Base-by-base conservation (phyloP, 2,113 vertebrate species). In the Carettochelys insculpta region DNA sequence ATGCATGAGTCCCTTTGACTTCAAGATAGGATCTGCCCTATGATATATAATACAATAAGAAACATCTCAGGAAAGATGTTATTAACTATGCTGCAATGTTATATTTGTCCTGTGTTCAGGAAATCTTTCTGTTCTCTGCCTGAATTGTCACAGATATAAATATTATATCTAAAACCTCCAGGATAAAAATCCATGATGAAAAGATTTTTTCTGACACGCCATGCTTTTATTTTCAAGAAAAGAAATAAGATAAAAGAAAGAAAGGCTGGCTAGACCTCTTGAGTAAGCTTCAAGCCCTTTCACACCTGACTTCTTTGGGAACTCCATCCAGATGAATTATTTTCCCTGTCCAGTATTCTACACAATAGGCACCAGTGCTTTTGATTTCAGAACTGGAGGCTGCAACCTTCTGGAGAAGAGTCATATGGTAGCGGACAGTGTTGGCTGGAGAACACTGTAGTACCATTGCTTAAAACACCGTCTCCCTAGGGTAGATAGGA, bases 61-160 rank as follows among this genome's bases (percentile, higher is more conserved):
- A 90, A 94, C 4, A 38, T 85, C 76, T 51, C 78, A 54, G 58
- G 51, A 7, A 87, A 94, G 93, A 22, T 56, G 83, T 38, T 89
- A 56, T 83, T 86, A 24, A 31, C 78, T 58, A 77, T 73, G 54
- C 53, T 83, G 51, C 61, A 76, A 3, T 25, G 38, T 82, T 6
- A 5, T 19, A 38, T 86, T 93, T 93, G 78, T 73, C 79, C 22
- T 86, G 53, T 78, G 53, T 77, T 87, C 86, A 82, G 45, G 87
- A 96, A 91, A 77, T 78, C 38, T 83, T 71, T 87, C 89, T 87
- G 34, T 52, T 96, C 86, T 77, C 87, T 91, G 8, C 83, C 56
- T 83, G 83, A 83, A 91, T 24, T n/a, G 19, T 75, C 88, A 87
- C 51, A 85, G 73, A 78, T 43, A 84, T 82, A 93, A 95, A 94